Evolutionary conservation across 2,797 vertebrate genomes (phyloP), one percentile per base, ranked within the genome.

Genomic region (Poecilia picta): DNA sequence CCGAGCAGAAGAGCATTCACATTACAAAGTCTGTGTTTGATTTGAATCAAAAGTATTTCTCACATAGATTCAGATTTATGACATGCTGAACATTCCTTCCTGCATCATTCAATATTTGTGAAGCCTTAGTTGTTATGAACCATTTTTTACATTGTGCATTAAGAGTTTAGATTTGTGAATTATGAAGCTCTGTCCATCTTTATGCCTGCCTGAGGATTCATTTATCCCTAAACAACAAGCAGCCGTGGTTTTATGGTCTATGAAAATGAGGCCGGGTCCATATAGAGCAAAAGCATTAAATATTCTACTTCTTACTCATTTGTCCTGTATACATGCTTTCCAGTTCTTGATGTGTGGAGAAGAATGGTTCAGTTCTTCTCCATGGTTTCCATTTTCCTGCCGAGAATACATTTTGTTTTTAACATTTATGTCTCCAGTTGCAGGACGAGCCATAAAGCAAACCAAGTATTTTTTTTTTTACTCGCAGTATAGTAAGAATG

Each of bases 51-150:
- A 53, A 70, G 2, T 49, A 36, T 72, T 2, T 28, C 20, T 57
- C 8, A 70, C 20, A 15, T 15, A 62, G 64, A 74, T 55, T 28
- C 4, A 33, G 18, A 51, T 45, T 36, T 39, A 71, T 70, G 45
- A 74, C n/a, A 53, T 57, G 43, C 16, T 7, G 39, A 79, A 23
- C 25, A 75, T 59, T 59, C 15, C 15, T 31, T 33, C 23, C 16
- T 59, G 39, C 45, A 23, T 71, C 5, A 45, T n/a, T 2, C 55
- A 77, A 79, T 39, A 77, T 74, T 59, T 72, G 33, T 46, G 74
- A 66, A 47, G n/a, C 62, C 28, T 59, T 53, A 1, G 51, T 43
- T 45, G 11, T 74, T 76, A 28, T 71, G 2, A 71, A 55, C 25
- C 3, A 55, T 15, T 1, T 77, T 68, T 68, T 64, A 66, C 4